phyloP scores from a whole-genome alignment of 2,888 invertebrate genomes.

The Lepidocyrtinus sp. region DNA sequence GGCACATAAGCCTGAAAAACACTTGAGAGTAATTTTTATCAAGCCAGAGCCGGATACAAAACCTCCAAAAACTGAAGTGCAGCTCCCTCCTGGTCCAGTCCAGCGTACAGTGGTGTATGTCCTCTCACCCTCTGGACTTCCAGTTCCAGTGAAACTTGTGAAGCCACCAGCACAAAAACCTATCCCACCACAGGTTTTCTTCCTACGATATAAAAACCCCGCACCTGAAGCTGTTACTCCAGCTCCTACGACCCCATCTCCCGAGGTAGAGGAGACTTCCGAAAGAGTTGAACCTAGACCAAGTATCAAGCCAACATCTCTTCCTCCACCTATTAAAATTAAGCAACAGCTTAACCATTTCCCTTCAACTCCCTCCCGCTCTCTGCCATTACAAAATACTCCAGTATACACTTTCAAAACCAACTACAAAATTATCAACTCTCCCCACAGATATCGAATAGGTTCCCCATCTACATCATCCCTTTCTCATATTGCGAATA shows the following conservation, averaged over 20 bases:
- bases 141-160: slow-evolving; percentile 35
- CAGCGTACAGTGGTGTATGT: slow-evolving; percentile 56
- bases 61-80: slow-evolving; percentile 46
- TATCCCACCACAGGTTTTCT: slow-evolving; percentile 56
- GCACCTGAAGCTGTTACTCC: slow-evolving; percentile 3
- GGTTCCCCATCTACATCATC: background rate
- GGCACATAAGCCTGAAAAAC: slow-evolving; percentile 52
- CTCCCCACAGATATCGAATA: background rate
- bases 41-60: slow-evolving; percentile 30
- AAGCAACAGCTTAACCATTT: background rate
- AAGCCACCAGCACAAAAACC: slow-evolving; percentile 35
- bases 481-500: background rate
- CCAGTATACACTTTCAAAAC: background rate
- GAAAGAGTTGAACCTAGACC: background rate
- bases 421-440: background rate
- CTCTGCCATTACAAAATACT: background rate
- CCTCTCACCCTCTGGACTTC: slow-evolving; percentile 38
- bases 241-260: background rate
- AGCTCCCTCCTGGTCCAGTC: slow-evolving; percentile 21
- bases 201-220: slow-evolving; percentile 48
- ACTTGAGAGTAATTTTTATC: slow-evolving; percentile 53
- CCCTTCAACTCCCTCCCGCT: background rate
- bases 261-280: no score
- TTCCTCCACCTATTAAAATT: background rate
- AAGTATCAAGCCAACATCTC: background rate